Percentiles rank a stretch among this genome's conserved stretches.
phyloP scores from a whole-genome alignment of 2,888 invertebrate genomes.

The Polylopha cassiicola region DNA sequence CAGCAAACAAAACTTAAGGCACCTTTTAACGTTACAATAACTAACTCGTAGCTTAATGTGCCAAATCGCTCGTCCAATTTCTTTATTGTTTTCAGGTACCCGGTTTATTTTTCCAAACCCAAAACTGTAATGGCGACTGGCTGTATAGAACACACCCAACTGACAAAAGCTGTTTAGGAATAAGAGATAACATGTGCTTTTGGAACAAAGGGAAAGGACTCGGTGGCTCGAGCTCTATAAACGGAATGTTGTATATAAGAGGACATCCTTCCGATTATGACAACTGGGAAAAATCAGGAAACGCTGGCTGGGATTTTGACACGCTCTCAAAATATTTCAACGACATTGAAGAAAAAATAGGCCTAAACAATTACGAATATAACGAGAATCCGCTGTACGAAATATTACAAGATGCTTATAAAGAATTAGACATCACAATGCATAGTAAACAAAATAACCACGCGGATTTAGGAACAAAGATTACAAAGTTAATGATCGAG shows the following conservation, averaged over 20 bases:
- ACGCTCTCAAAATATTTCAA: conserved; percentile 60
- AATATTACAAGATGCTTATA: conserved; percentile 46
- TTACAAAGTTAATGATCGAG: conserved; percentile 58
- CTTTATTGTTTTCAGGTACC: conserved; percentile 44
- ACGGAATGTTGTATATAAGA: conserved; percentile 79
- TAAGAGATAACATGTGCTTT: conserved; percentile 48
- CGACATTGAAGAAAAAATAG: conserved; percentile 52
- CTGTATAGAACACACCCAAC: conserved; percentile 65
- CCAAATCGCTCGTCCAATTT: neutral
- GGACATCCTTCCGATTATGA: conserved; percentile 75
- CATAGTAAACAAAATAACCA: conserved; percentile 37
- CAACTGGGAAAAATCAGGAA: conserved; percentile 73
- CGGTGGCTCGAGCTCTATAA: conserved; percentile 79
- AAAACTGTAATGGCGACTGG: conserved; percentile 68
- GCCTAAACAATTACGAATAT: conserved; percentile 22
- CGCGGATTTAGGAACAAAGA: conserved; percentile 62
- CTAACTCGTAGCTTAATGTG: neutral
- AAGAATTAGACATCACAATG: conserved; percentile 48
- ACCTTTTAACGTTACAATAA: too few relatives aligned
- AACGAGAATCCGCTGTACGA: conserved; percentile 37
- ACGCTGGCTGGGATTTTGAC: conserved; percentile 74
- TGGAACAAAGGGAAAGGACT: conserved; percentile 82
- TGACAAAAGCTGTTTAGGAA: conserved; percentile 51
- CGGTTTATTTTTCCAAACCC: conserved; percentile 44
- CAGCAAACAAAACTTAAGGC: too few relatives aligned